Evolutionary conservation across 2,113 vertebrate genomes (phyloP), one percentile per base, ranked within the genome.

Genomic region (Pleuronectes platessa): DNA sequence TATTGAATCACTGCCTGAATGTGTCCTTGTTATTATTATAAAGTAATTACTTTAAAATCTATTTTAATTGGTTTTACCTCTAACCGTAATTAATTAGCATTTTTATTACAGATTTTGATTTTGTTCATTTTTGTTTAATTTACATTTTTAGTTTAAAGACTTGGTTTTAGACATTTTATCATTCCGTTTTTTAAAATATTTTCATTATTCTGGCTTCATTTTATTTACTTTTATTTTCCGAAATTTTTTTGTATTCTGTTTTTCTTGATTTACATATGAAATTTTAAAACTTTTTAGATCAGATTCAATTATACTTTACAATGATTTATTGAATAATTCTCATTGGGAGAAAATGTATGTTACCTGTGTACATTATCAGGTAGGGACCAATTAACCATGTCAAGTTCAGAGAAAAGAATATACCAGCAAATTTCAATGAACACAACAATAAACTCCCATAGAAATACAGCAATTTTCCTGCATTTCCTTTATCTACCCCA

Each of bases 1-100:
- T 87, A 89, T 90, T 90, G 86, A 90, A 86, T 90, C 82, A 88
- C 85, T 73, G 70, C 71, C 1, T 31, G 1, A 9, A 4, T 2
- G 49, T 76, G 58, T 74, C 67, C 61, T 82, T 31, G 24, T 2
- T 8, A 40, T 20, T 45, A 18, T 21, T 61, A 20, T 17, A 31
- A 31, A 31, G 7, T 42, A 2, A 60, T 12, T 4, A 15, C 2
- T 27, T 58, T 15, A 15, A 13, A 56, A 24, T 56, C 12, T 10
- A 23, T 23, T 54, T 8, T 10, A n/a, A 24, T 56, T n/a, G 21
- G 3, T 23, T 11, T n/a, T 56, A 23, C 21, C 18, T 53, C 20
- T 53, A 10, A 37, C 37, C 2, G 5, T 13, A 3, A 5, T 6
- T 0, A 8, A 35, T 61, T 51, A 6, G 17, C 4, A 1, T 31